Percentiles rank a stretch among this genome's conserved stretches.
Evolutionary conservation across 2,888 invertebrate genomes (phyloP).

Genomic region (Erynnis tages): DNA sequence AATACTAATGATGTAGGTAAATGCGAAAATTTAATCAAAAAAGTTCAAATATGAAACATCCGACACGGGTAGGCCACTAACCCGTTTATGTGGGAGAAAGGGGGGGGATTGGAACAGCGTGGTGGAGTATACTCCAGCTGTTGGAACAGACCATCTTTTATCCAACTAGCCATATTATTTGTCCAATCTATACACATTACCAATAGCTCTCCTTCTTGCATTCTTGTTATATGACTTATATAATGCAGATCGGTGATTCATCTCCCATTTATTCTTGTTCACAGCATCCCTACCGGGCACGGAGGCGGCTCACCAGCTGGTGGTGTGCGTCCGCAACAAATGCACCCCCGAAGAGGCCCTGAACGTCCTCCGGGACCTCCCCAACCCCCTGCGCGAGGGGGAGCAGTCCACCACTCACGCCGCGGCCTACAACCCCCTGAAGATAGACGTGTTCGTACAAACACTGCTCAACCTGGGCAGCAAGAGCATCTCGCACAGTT

Average conservation of each 20-base stretch:
- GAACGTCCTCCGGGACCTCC: conserved; percentile 92
- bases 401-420: conserved; percentile 84
- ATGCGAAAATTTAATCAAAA: no score
- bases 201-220: no score
- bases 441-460: conserved; percentile 98
- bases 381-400: conserved; percentile 89
- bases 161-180: not conserved
- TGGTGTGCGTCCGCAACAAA: conserved; percentile 93
- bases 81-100: no score
- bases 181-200: no score
- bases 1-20: no score
- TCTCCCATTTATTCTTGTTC: conserved; percentile 31
- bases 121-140: no score
- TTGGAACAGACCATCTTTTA: not conserved
- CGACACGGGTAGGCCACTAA: no score
- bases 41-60: no score
- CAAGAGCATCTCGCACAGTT: conserved; percentile 98
- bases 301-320: conserved; percentile 91
- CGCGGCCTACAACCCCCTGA: conserved; percentile 92
- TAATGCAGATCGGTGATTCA: no score
- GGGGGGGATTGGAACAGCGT: no score
- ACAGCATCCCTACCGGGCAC: conserved; percentile 89
- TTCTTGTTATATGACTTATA: no score
- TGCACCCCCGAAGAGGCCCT: conserved; percentile 95
- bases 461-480: conserved; percentile 95